Evolutionary conservation across 2,888 invertebrate genomes (phyloP), one percentile per base, ranked within the genome.

Genomic region (Sycophila texana): DNA sequence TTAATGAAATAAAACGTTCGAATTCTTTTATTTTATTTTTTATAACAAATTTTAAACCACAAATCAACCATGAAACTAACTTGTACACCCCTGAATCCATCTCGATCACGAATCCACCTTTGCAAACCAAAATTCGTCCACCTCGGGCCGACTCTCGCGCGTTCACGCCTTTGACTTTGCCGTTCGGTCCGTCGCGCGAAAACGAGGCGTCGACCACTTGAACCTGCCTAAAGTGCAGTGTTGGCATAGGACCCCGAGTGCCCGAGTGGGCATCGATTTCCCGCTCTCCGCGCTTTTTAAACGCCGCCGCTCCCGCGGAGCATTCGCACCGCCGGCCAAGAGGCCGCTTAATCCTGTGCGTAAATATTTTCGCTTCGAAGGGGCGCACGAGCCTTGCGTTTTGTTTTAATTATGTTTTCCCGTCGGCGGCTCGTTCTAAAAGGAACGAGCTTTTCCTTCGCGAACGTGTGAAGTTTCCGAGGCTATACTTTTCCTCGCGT

Each of bases 321-420:
- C 16, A n/a, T n/a, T 4, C 4, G 13, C 18, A 16, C 39, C 55
- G 39, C 39, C 55, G 55, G 22, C 16, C 4, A 7, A 51, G n/a
- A 53, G 53, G 65, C 47, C 20, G 53, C 16, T 55, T 61, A 49
- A 60, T 49, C 39, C 68, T 12, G 61, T 68, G 3, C 16, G 51
- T 53, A 55, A 76, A 76, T 76, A 76, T 76, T 76, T 70, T 63
- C 68, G 13, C 18, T 57, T 66, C 61, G n/a, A 70, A 60, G 30
- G 63, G 5, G 55, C 20, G 53, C 30, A 51, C 47, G 18, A 70
- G 10, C 18, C 22, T 10, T 20, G 26, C 7, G 49, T 20, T 71
- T 51, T 26, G 49, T 71, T 71, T 71, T 60, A 71, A 60, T 60
- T 49, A 60, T 71, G 22, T 22, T 55, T 55, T 57, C 30, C 39